Base-by-base conservation (phyloP, 2,888 invertebrate species). In the Thecocarcelia acutangulata region DNA sequence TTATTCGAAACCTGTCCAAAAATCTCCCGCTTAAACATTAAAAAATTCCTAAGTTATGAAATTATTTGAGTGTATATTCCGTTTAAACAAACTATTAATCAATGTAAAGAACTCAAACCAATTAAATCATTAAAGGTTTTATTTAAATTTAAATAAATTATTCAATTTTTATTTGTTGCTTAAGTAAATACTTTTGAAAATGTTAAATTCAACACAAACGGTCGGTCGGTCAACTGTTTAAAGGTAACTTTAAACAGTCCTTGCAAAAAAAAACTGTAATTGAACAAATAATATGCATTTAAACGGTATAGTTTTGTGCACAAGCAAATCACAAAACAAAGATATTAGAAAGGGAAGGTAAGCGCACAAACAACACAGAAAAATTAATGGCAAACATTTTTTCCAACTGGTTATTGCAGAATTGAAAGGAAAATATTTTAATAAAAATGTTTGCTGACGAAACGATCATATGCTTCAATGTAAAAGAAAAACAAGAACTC, bases 81-180 rank as follows among this genome's bases (percentile, higher is more conserved):
- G 63, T 68, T 33, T 74, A 8, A 8, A n/a, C 33, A 58, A 75
- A 69, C 58, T 64, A 69, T 54, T 50, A 73, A 78, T 72, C 72
- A 72, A 78, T 66, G 24, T 61, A 73, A 24, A 68, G 40, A 50
- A 6, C 19, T 37, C 11, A 28, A 59, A 19, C 37, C 70, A 72
- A 78, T 79, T 73, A 66, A 66, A 59, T 68, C 50, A 73, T 73
- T 79, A 66, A 59, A 79, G 66, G 72, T 73, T 46, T 79, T 66
- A 79, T 79, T 79, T 73, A 52, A 59, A 73, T 79, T 79, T 73
- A 79, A 72, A 79, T 72, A 77, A 77, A 48, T 56, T 72, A 17
- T 15, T 54, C n/a, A 59, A 50, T 33, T 63, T 76, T 52, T 24
- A 54, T 46, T 69, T 56, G 6, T 13, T 21, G n/a, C 24, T 69